phyloP scores from a whole-genome alignment of 2,113 vertebrate genomes.

The Pseudorhombus dupliciocellatus region DNA sequence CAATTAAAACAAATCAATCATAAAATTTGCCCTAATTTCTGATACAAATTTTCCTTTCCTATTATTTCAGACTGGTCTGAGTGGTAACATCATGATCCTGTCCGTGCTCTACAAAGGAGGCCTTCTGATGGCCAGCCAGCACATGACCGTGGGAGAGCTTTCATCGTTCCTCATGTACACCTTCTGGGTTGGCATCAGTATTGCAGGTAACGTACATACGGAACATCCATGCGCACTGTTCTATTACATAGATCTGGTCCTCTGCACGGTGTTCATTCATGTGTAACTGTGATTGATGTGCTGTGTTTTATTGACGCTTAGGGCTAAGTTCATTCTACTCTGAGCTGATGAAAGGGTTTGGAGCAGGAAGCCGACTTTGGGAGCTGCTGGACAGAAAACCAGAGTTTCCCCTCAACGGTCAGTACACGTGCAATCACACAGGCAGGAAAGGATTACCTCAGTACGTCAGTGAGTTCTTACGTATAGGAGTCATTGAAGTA shows the following conservation, averaged over 20 bases:
- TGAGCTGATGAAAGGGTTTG: constrained; percentile 96
- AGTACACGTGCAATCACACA: constrained; percentile 14
- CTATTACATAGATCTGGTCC: neutral
- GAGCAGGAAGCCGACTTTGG: constrained; percentile 94
- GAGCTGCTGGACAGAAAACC: constrained; percentile 92
- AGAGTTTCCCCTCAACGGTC: constrained; percentile 88
- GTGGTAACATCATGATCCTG: constrained; percentile 94
- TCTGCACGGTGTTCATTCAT: neutral
- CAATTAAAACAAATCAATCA: no score
- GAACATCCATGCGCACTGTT: neutral
- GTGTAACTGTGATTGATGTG: neutral
- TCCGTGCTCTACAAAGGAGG: constrained; percentile 97
- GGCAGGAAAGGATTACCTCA: neutral
- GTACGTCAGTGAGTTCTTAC: neutral
- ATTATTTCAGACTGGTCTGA: constrained; percentile 87
- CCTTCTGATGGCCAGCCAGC: constrained; percentile 88
- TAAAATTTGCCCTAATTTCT: neutral
- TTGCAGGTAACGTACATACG: constrained; percentile 85
- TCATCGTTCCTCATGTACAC: constrained; percentile 98
- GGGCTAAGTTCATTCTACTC: constrained; percentile 97
- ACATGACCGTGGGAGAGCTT: constrained; percentile 96
- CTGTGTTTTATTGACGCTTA: constrained; percentile 54
- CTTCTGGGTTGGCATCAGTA: constrained; percentile 97
- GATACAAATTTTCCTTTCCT: no score
- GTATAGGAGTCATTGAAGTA: neutral